Evolutionary conservation across 2,888 invertebrate species (phyloP), one percentile per base, ranked within the genome.

Genomic region (Steinernema hermaphroditum): DNA sequence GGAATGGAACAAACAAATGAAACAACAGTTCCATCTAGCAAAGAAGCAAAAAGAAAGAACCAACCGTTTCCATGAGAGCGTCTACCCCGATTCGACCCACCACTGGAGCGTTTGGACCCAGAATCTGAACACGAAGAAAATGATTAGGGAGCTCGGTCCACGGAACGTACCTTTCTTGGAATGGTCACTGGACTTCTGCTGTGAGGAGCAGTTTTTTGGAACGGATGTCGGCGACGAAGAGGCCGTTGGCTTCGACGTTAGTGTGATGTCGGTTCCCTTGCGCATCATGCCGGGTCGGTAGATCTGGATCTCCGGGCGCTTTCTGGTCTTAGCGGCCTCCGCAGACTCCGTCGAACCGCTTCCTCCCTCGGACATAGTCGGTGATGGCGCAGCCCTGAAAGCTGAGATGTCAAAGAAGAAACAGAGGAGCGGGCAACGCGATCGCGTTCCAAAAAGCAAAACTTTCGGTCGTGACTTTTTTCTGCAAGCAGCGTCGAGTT

Each of bases 271-370:
- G 29, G 71, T 71, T 29, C 74, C 74, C 68, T 54, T 57, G 57
- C 71, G 71, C 71, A 74, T 71, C 74, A 74, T 74, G 41, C 74
- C 74, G 4, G 74, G 74, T 16, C 74, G 68, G 34, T 74, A 74
- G 49, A 74, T 74, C 22, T 74, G 74, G 22, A 74, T 54, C 16
- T 68, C 68, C 6, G 74, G 74, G 1, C 71, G 34, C 37, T 62
- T 62, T 16, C 62, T 29, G 29, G 16, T 32, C 62, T 62, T 62
- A 1, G 62, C 24, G 8, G 29, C 62, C 29, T 62, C 62, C 16
- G 62, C 29, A 27, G 54, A 54, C 2, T 62, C 62, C 6, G 62
- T 27, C 4, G 54, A 16, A 14, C 54, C 62, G 34, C 62, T 62
- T 62, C 62, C 62, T 32, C n/a, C n/a, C n/a, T 62, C 62, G 16